Base-by-base conservation (phyloP, 2,888 invertebrate genomes). In the Pristionchus exspectatus region DNA sequence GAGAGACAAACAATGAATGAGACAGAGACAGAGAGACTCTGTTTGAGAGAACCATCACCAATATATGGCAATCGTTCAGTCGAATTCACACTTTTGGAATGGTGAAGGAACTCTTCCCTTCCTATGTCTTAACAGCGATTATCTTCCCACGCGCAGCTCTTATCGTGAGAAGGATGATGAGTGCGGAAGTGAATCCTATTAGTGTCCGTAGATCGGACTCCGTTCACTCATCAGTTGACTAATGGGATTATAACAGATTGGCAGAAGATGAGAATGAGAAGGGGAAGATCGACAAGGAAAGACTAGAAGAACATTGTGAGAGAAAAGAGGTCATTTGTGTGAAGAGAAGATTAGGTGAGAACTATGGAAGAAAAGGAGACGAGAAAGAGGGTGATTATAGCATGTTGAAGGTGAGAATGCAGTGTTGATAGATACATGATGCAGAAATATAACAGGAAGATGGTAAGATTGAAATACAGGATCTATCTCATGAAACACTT, bases 1-100 rank as follows among this genome's bases (percentile, higher is more conserved):
- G 72, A 33, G 87, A 87, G 87, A 87, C 63, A 87, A 54, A 87
- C 50, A 87, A 33, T 50, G 87, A 69, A 66, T 33, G 69, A 87
- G 44, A 50, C 44, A n/a, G 69, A 69, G 72, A 72, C 72, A 87
- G 59, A 85, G 63, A 59, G 85, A 56, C 59, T 59, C 74, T 66
- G 24, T 66, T 66, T 66, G 66, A 66, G 74, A 74, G 33, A 74
- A 74, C 74, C 33, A 27, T 27, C 30, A 24, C 9, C 69, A 27
- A 69, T 69, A 27, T 69, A 27, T 30, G 69, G 10, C n/a, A 69
- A 69, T 27, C 1, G n/a, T 69, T 69, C 69, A 59, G 21, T 59
- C 59, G 9, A 9, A 59, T 59, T 59, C 59, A 59, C 59, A 59
- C 59, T 59, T 59, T 21, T 56, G 56, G 7, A 56, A 56, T 18